These are phyloP conservation scores for Zootermopsis nevadensis DNA, from an alignment of 2,888 invertebrate species.

Conservation along the genomic window DNA sequence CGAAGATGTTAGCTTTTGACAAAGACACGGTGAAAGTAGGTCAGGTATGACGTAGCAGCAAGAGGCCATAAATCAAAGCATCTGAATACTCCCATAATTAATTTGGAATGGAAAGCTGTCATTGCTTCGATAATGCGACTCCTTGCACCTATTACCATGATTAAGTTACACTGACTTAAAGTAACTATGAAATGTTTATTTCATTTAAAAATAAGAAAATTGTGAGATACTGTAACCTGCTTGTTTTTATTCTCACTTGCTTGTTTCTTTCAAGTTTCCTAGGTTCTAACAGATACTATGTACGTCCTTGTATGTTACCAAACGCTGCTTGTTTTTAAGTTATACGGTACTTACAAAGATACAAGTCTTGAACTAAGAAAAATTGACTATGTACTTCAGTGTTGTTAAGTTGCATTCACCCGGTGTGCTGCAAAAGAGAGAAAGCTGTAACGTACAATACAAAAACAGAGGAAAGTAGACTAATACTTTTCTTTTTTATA, in stretches of 20 bases:
- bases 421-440: slow-evolving; percentile 60
- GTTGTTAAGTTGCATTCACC: slow-evolving; percentile 63
- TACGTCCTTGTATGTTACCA: background rate
- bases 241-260: no score
- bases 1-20: background rate
- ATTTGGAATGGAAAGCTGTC: no score
- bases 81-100: background rate
- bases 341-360: slow-evolving; percentile 21
- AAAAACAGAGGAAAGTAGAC: no score
- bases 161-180: background rate
- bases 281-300: no score
- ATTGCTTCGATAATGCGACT: no score
- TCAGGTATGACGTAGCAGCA: background rate
- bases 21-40: background rate
- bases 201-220: slow-evolving; percentile 24
- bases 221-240: no score
- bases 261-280: no score
- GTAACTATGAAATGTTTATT: background rate
- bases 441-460: slow-evolving; percentile 52
- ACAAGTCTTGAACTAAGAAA: background rate
- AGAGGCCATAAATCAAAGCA: no score
- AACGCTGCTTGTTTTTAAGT: background rate
- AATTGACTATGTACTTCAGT: background rate
- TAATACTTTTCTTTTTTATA: no score
- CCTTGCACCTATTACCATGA: background rate